Base-by-base conservation (phyloP, 1,140 invertebrate species). In the Nylanderia fulva region DNA sequence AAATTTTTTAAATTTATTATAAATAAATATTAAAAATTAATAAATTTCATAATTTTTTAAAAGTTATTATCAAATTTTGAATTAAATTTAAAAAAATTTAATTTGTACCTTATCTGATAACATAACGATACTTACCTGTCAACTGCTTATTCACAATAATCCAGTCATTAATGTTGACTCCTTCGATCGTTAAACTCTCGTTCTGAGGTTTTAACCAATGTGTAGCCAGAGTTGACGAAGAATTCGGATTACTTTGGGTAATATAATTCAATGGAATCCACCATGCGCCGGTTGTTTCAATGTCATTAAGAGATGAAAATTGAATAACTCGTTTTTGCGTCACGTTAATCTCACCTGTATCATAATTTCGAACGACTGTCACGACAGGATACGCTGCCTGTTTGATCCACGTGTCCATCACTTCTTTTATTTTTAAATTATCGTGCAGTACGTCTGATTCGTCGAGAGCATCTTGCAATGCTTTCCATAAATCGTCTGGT, bases 321-420 rank as follows among this genome's bases (percentile, higher is more conserved):
- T 2, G 95, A 84, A 82, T n/a, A n/a, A n/a, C 95, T 88, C 93
- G 93, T 87, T 94, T 88, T 93, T 96, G 94, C 3, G 88, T 91
- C 7, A 96, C 90, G 29, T 71, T 91, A 71, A 95, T 94, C 1
- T 83, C 87, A 18, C 95, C 95, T n/a, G 92, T 94, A 6, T 85
- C 85, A 56, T 95, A 95, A 85, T n/a, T 95, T 82, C 95, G 92
- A 2, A 58, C 86, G 0, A 97, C 95, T 6, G 93, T 96, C 7
- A 98, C 90, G 0, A 97, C 88, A 0, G 97, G 97, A 93, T 96
- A 97, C 24, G 96, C 96, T 88, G 95, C 96, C 89, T 97, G 96
- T 29, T 96, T 91, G 0, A 96, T 96, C 97, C 97, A 98, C 0
- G 96, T 96, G 72, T 96, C 95, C 94, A 97, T 96, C 75, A 96